Evolutionary conservation across 1,140 invertebrate genomes (phyloP), one percentile per base, ranked within the genome.

Genomic region (Planococcus citri): DNA sequence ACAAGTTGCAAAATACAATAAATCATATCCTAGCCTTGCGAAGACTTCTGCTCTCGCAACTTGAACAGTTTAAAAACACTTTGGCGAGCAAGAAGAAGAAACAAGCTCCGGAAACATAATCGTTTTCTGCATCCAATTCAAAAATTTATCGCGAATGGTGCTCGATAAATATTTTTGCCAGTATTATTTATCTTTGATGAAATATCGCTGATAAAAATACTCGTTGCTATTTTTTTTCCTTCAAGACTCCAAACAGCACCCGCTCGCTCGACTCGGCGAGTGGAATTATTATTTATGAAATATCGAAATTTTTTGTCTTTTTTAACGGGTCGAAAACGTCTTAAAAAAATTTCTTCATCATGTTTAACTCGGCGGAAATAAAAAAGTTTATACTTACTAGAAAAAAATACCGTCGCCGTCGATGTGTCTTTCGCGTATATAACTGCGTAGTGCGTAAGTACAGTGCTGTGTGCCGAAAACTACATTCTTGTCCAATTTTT

Each of bases 171-270:
- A 51, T 51, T 51, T 51, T 51, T n/a, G 12, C 41, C 12, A n/a
- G 41, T 51, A 51, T 51, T 51, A 51, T 51, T 51, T 51, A 51
- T 51, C 41, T 51, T 51, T 51, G 41, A 51, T 51, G n/a, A 51
- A 51, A 51, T 51, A 51, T 51, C 41, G 41, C n/a, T 17, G 41
- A 51, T 51, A 51, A 33, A 51, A 51, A 51, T n/a, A n/a, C n/a
- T n/a, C n/a, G 41, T 51, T 9, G 10, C 3, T 3, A 17, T 9
- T 51, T 51, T 51, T 51, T n/a, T n/a, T n/a, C n/a, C n/a, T n/a
- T n/a, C n/a, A n/a, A n/a, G n/a, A n/a, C n/a, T n/a, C n/a, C n/a
- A n/a, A n/a, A n/a, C n/a, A n/a, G n/a, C n/a, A n/a, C n/a, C n/a
- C n/a, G n/a, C n/a, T 51, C 41, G 41, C 29, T n/a, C n/a, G n/a